These are phyloP conservation scores for Nansenia antarctica DNA, from an alignment of 2,113 vertebrate genomes.

Conservation along the genomic window DNA sequence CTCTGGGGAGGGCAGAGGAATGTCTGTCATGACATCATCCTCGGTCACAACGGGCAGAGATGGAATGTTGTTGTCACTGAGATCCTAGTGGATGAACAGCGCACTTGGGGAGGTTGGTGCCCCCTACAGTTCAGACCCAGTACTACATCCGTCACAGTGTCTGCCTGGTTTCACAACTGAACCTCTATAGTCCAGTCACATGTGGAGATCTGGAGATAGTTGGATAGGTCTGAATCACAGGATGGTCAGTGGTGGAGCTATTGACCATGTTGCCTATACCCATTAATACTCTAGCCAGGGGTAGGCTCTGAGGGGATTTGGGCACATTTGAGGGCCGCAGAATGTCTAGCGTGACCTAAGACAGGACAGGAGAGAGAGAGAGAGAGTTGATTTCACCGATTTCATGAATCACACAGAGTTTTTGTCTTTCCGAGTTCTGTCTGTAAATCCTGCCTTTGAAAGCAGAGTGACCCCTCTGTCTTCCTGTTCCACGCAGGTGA, in stretches of 20 bases:
- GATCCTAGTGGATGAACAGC: background rate
- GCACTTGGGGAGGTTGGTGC: background rate
- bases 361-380: conserved; percentile 48
- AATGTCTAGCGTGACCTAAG: conserved; percentile 74
- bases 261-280: too few relatives aligned
- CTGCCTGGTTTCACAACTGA: too few relatives aligned
- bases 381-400: conserved; percentile 22
- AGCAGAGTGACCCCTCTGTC: background rate
- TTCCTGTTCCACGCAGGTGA: background rate
- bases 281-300: too few relatives aligned
- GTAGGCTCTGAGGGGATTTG: too few relatives aligned
- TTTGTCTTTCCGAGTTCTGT: conserved; percentile 10
- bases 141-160: background rate
- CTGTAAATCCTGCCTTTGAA: conserved; percentile 42
- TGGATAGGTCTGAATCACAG: too few relatives aligned
- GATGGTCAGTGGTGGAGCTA: too few relatives aligned
- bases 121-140: background rate
- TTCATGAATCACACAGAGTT: conserved; percentile 26
- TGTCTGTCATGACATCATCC: too few relatives aligned
- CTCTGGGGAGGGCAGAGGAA: conserved; percentile 28
- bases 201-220: too few relatives aligned
- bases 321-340: conserved; percentile 49
- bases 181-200: too few relatives aligned
- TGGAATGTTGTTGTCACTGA: background rate
- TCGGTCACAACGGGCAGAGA: conserved; percentile 1